Conservation (phyloP, 1,140 invertebrate species). For the Drosophila ananassae region DNA sequence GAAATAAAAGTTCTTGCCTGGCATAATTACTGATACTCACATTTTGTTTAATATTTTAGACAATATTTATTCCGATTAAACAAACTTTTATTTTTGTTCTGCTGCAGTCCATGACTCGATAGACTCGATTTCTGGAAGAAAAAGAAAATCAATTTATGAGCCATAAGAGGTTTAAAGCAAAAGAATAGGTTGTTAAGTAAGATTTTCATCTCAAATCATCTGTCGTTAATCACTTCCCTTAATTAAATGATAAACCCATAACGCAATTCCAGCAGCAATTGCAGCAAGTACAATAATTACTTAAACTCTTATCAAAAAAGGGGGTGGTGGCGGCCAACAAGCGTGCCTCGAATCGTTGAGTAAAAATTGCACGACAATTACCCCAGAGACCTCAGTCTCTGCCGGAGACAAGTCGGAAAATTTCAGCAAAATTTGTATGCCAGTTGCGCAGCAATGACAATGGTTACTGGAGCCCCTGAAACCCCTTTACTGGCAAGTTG, state of each 20-base stretch:
- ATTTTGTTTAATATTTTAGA: slow-evolving; percentile 15
- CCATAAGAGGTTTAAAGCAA: neutral
- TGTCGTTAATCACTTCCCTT: slow-evolving; percentile 17
- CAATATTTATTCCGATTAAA: slow-evolving; percentile 12
- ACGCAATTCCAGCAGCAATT: slow-evolving; percentile 9
- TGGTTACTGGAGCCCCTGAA: slow-evolving; percentile 38
- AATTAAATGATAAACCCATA: slow-evolving; percentile 48
- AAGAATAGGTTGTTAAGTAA: neutral
- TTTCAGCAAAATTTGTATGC: slow-evolving; percentile 56
- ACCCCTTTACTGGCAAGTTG: slow-evolving; percentile 20
- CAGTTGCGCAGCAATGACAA: slow-evolving; percentile 50
- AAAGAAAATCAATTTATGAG: neutral
- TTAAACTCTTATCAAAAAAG: slow-evolving; percentile 43
- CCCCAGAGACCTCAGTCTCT: slow-evolving; percentile 36
- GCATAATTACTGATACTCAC: slow-evolving; percentile 13
- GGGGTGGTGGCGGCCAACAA: neutral
- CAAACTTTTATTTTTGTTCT: slow-evolving; percentile 23
- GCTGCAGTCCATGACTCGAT: slow-evolving; percentile 21
- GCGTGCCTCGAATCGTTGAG: slow-evolving; percentile 46
- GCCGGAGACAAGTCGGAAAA: slow-evolving; percentile 31
- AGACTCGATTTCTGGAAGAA: slow-evolving; percentile 9
- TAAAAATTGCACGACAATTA: slow-evolving; percentile 56
- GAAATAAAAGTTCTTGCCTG: neutral
- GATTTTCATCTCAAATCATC: neutral
- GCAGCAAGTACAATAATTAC: slow-evolving; percentile 24